Evolutionary conservation across 2,113 vertebrate species (phyloP), one percentile per base, ranked within the genome.

Genomic region (Hippocampus comes): DNA sequence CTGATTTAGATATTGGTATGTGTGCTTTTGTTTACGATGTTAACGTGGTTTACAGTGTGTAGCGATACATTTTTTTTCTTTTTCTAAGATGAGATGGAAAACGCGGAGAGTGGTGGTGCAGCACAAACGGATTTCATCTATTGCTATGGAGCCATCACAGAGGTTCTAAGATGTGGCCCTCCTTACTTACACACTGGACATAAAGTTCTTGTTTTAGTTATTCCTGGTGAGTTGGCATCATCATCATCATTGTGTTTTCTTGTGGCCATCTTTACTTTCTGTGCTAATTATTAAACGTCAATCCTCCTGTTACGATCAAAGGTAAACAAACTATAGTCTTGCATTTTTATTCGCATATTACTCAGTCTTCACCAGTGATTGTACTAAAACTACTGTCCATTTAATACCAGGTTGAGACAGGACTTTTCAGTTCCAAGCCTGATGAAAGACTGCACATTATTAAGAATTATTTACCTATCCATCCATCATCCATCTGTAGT

Each of bases 151-250:
- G 91, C 87, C 25, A 57, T 83, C 57, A 93, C 93, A 0, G 91
- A 94, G 79, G 51, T 93, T 41, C 90, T 93, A 5, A 90, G 87
- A 56, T 91, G 90, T 78, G 93, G 93, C 14, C 25, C 85, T n/a
- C 6, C 5, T 59, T 81, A 78, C n/a, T 75, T 92, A 55, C 55
- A 81, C 15, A 38, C 76, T 9, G 71, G 68, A 46, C 65, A 75
- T 49, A 82, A 80, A 43, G 30, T 85, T 9, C 88, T 94, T 49
- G 82, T 94, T 65, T 89, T 94, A 12, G 63, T 94, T 73, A 90
- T 94, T 78, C 93, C 93, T 89, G 93, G 93, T 93, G 82, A 75
- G 82, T 46, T 10, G 0, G 14, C 12, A 75, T 72, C 67, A 77
- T 73, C 1, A 21, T 49, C 1, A 21, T 43, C 6, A 25, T 4